Base-by-base conservation (phyloP, 2,113 vertebrate genomes). In the Phaethornis superciliosus region DNA sequence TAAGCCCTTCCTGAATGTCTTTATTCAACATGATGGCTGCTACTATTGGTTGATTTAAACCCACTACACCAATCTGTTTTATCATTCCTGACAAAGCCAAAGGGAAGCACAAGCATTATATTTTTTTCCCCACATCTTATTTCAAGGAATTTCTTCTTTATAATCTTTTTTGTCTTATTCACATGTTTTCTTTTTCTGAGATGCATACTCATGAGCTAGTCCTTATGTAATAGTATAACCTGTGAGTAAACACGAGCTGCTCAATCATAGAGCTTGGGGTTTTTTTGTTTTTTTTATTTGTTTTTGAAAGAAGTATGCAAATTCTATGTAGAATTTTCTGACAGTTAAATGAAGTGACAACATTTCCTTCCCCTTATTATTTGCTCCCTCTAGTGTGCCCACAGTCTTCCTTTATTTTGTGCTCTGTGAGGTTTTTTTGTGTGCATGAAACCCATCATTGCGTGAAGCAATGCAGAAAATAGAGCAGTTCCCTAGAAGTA, bases 401-500 rank as follows among this genome's bases (percentile, higher is more conserved):
- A 21, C 4, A 27, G 10, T 26, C 18, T 26, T 16, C 32, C 44
- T 76, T 33, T 42, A 30, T 56, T 74, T 16, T 56, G 21, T 44
- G 51, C 23, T 12, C 15, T 27, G 6, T 44, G 55, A 59, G n/a
- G 8, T 33, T 7, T n/a, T 22, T 62, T 26, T 77, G 47, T 42
- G 52, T 40, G 22, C 19, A 7, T 70, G 64, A 42, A 1, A 0
- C 0, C 1, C 26, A 52, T 7, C 55, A 5, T 15, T 19, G 19
- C 15, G 18, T 35, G 40, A 52, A 21, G 59, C 26, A 72, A 51
- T 71, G 64, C 60, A 95, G 79, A 52, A 85, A 89, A 80, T 2
- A 59, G 17, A 15, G 32, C 72, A 59, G 30, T 10, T 81, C 10
- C 35, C 52, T 56, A 10, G 70, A 95, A 60, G 81, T 10, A 7